phyloP scores from a whole-genome alignment of 2,888 invertebrate species.

The Drosophila algonquin region DNA sequence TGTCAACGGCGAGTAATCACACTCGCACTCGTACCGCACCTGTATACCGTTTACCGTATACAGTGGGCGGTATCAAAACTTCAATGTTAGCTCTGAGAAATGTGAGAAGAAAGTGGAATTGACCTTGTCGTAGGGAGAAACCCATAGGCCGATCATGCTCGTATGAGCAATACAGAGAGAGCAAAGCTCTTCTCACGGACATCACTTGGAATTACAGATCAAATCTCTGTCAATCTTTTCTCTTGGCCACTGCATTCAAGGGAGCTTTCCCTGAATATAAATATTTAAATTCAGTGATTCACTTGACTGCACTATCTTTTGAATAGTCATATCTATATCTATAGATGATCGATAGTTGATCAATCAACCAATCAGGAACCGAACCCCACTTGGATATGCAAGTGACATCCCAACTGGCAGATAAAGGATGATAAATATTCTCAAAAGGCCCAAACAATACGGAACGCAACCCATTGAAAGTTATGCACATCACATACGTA shows the following conservation, averaged over 20 bases:
- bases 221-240: too few species aligned
- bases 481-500: slow-evolving; percentile 37
- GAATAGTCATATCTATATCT: not conserved
- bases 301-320: not conserved
- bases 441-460: slow-evolving; percentile 31
- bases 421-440: slow-evolving; percentile 35
- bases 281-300: slow-evolving; percentile 15
- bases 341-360: not conserved
- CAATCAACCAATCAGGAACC: not conserved
- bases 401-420: slow-evolving; percentile 12
- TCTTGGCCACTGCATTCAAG: not conserved
- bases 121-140: slow-evolving; percentile 25
- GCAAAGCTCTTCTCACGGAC: not conserved
- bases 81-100: not conserved
- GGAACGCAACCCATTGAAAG: slow-evolving; percentile 16
- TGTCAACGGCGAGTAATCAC: slow-evolving; percentile 41
- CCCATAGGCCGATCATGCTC: not conserved
- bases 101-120: slow-evolving; percentile 34
- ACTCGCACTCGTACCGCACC: not conserved
- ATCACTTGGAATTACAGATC: not conserved
- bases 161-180: too few species aligned
- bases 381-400: slow-evolving; percentile 17
- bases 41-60: slow-evolving; percentile 21
- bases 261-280: not conserved
- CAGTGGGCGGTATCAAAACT: slow-evolving; percentile 44